Conservation (phyloP, 1,140 invertebrate species). For the Saccostrea cuccullata region DNA sequence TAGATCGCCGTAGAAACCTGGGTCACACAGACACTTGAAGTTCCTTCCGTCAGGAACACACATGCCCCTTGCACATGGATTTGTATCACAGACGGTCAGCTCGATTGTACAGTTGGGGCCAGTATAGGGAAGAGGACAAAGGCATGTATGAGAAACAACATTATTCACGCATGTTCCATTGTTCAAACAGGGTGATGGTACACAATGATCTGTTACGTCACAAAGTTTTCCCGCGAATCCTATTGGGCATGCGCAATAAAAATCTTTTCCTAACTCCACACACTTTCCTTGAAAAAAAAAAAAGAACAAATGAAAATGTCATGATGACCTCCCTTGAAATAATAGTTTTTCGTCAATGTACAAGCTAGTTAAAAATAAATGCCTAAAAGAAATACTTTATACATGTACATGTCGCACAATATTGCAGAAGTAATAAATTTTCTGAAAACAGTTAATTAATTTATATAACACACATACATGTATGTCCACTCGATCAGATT, state of each 20-base stretch:
- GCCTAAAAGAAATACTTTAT: neutral
- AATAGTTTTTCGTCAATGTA: neutral
- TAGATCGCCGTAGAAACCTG: constrained; percentile 28
- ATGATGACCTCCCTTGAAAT: neutral
- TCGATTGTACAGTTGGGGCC: constrained; percentile 36
- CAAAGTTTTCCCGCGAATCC: constrained; percentile 35
- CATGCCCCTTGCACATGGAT: constrained; percentile 13
- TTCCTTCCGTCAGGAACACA: constrained; percentile 34
- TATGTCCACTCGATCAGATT: too few relatives aligned
- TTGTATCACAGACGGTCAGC: constrained; percentile 11
- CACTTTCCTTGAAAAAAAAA: constrained; percentile 14
- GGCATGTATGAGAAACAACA: constrained; percentile 20
- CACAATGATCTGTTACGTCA: constrained; percentile 19
- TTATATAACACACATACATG: too few relatives aligned
- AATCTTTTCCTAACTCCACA: constrained; percentile 31
- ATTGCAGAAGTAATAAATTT: too few relatives aligned
- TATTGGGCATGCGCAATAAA: constrained; percentile 15
- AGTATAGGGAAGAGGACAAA: constrained; percentile 1
- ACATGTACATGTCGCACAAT: too few relatives aligned
- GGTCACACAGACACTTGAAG: constrained; percentile 37
- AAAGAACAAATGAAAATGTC: neutral
- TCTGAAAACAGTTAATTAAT: too few relatives aligned
- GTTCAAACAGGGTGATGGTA: constrained; percentile 10
- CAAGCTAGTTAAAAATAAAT: neutral
- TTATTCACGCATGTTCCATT: constrained; percentile 39